phyloP scores from a whole-genome alignment of 2,797 vertebrate genomes.

The Phataginus tricuspis region DNA sequence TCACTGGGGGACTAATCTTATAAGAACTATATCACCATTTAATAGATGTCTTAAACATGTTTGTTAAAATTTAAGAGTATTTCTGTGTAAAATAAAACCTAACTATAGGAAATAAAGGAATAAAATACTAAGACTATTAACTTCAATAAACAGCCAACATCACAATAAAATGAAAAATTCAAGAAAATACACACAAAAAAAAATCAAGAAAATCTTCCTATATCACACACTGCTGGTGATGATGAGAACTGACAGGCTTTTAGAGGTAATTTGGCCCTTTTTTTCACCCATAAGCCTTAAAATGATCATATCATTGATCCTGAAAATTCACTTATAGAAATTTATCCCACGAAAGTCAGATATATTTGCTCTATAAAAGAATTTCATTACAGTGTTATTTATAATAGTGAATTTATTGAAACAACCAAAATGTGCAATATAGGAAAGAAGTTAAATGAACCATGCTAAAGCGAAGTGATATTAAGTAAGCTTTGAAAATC shows the following conservation, averaged over 20 bases:
- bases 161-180: neutral
- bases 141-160: neutral
- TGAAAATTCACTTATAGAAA: neutral
- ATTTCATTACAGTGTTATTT: neutral
- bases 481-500: neutral
- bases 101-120: neutral
- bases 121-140: neutral
- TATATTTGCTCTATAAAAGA: neutral
- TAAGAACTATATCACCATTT: neutral
- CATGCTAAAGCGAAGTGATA: neutral
- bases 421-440: neutral
- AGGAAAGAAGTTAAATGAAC: neutral
- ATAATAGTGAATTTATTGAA: neutral
- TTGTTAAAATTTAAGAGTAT: neutral
- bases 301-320: neutral
- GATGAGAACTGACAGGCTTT: neutral
- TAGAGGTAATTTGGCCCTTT: neutral
- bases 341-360: neutral
- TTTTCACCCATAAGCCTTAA: neutral
- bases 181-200: neutral
- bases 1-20: neutral
- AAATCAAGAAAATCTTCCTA: neutral
- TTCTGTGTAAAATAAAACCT: neutral
- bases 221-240: neutral
- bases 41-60: neutral